Evolutionary conservation across 2,113 vertebrate genomes (phyloP), one percentile per base, ranked within the genome.

Genomic region (Paracanthobrama guichenoti): DNA sequence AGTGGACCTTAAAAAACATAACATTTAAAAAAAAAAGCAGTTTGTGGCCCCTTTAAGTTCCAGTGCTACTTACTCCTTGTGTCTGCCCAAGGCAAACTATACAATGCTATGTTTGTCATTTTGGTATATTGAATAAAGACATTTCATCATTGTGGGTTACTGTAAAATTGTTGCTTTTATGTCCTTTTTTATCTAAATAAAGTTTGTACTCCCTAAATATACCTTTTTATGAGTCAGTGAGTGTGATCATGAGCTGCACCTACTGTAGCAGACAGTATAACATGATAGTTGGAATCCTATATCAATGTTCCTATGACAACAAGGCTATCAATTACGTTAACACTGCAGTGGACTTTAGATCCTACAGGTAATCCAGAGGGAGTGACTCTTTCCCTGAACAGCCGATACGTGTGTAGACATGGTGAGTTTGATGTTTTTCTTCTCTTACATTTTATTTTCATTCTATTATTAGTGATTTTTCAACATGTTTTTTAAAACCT

Each of bases 301-400:
- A 86, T 86, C 79, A 53, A 59, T n/a, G 86, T 89, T 60, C 50
- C 86, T 71, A 73, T 74, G 79, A 86, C 77, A 79, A 89, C 88
- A 20, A 84, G 84, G 86, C 88, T 89, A 89, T 89, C 88, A 69
- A 13, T 86, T 79, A 86, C 86, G 50, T 84, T 72, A 84, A 44
- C 46, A 16, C 35, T 75, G 44, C 75, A 50, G 77, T 89, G 88
- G 86, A 89, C 88, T 89, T 89, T 89, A 87, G 88, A 84, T 86
- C 74, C 20, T 35, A 24, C 50, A 67, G 71, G 71, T 20, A 81
- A 67, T 78, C 78, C 39, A 81, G 16, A 81, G 77, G 76, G 73
- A 87, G 72, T 73, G 83, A 83, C 74, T 62, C 28, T 79, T 20
- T 55, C 48, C 42, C 44, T 11, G 2, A 31, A 22, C 62, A n/a